Evolutionary conservation across 1,140 invertebrate genomes (phyloP), one percentile per base, ranked within the genome.

Genomic region (Neodiprion lecontei): DNA sequence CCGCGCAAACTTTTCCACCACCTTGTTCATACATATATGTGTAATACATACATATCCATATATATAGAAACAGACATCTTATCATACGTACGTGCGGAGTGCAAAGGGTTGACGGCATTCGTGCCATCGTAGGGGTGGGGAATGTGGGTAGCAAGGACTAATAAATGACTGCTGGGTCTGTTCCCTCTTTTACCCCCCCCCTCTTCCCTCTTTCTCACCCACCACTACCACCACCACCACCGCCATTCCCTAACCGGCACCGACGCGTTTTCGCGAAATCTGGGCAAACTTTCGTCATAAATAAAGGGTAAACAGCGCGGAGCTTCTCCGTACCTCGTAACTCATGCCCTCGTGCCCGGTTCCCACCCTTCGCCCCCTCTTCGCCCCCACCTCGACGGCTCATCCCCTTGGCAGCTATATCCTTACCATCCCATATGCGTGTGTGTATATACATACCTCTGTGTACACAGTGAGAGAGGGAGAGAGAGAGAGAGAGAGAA

Each of bases 241-340:
- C 68, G 72, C n/a, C 50, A 21, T 53, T 61, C n/a, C 11, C 53
- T 40, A 69, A 5, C 67, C 67, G 17, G 11, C 11, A 69, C 67
- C 21, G 77, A 67, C 79, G 78, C 79, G 79, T 81, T 79, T 83
- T 83, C 82, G 80, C 80, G 80, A 86, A 87, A 87, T 87, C 85
- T 85, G 79, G 79, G 77, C 81, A 85, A 87, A 87, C 85, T 87
- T 87, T 86, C 76, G 82, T 85, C 84, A 87, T 86, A 87, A 87
- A 86, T 87, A 86, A 86, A 84, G 84, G 84, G 83, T 84, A 87
- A 87, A 87, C 86, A 87, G 85, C 80, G 83, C 79, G 75, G 75
- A 72, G 73, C 65, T 69, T 75, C 71, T 70, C 74, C 73, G 72
- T 50, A 69, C 75, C 75, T 72, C 72, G 75, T 79, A 81, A 78